Evolutionary conservation across 1,140 invertebrate genomes (phyloP), one percentile per base, ranked within the genome.

Genomic region (Adoxophyes honmai): DNA sequence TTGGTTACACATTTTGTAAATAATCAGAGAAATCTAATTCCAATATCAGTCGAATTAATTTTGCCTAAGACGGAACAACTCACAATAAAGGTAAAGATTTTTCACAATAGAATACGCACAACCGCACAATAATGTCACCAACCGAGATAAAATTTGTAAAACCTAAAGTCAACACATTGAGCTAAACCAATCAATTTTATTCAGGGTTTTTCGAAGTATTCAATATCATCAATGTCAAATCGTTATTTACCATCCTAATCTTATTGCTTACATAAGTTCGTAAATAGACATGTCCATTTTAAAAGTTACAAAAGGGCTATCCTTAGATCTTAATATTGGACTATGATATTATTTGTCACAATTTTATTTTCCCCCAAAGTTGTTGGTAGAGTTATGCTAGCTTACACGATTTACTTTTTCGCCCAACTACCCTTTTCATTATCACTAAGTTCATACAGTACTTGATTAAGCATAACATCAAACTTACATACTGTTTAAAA

Each of bases 11-110:
- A 48, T 48, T 48, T 16, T 48, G 42, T 48, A 48, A 48, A 48
- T 48, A 48, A 48, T 33, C 42, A 48, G 21, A 48, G 18, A 33
- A 48, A 11, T 33, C 16, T 48, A 48, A 48, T 48, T 37, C 48
- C 44, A 62, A 66, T 57, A 69, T 71, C 68, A 74, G 68, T 74
- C 72, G 62, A 65, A 74, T 69, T 55, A 81, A 73, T 73, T 70
- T 78, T 63, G 58, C 55, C 66, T 67, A 70, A 81, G 81, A 81
- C 79, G 79, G 79, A 84, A 73, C 77, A 75, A 73, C 66, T 78
- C 66, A 66, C 62, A 67, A 62, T 59, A 62, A 63, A 66, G 52
- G 48, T 66, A 70, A 61, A 66, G 52, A 67, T 28, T 48, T 72
- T 70, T 64, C 55, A 75, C 71, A 76, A 70, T 66, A 68, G 69